A percentile compares a stretch with the other conserved stretches of the same genome.
Conservation (phyloP, 2,797 vertebrate genomes). For the Uromys caudimaculatus region DNA sequence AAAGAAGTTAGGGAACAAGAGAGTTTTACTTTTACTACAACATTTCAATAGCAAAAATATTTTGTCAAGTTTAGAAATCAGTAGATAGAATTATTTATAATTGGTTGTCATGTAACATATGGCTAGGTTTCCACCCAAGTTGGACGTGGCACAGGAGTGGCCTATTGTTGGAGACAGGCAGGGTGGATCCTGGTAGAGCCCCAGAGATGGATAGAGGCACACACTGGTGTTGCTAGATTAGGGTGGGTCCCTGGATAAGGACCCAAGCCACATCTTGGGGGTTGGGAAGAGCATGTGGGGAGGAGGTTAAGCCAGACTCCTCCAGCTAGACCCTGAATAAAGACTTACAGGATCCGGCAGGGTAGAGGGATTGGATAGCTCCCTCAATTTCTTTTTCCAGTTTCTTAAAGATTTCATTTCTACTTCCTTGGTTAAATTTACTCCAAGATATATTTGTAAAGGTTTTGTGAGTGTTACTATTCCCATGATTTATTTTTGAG, state of each 20-base stretch:
- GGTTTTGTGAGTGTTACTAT: not conserved
- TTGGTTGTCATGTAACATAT: not conserved
- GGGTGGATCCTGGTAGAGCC: not conserved
- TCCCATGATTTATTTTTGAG: not conserved
- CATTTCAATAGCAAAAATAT: not conserved
- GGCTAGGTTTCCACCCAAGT: not conserved
- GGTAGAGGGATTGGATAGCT: not conserved
- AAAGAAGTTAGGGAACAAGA: not conserved
- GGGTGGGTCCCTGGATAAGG: not conserved
- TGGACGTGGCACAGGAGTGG: not conserved
- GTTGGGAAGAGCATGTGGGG: not conserved
- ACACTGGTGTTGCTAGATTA: too few relatives aligned
- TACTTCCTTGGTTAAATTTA: not conserved
- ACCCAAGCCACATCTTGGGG: not conserved
- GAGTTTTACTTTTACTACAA: not conserved
- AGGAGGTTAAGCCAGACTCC: not conserved
- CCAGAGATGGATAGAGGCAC: not conserved
- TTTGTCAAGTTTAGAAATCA: not conserved
- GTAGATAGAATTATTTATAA: conserved; percentile 33
- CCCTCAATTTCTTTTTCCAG: not conserved
- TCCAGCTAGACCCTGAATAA: not conserved
- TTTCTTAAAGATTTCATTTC: not conserved
- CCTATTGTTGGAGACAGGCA: not conserved
- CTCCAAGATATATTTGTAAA: not conserved
- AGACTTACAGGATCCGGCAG: not conserved